Base-by-base conservation (phyloP, 2,113 vertebrate genomes). In the Syngnathus floridae region DNA sequence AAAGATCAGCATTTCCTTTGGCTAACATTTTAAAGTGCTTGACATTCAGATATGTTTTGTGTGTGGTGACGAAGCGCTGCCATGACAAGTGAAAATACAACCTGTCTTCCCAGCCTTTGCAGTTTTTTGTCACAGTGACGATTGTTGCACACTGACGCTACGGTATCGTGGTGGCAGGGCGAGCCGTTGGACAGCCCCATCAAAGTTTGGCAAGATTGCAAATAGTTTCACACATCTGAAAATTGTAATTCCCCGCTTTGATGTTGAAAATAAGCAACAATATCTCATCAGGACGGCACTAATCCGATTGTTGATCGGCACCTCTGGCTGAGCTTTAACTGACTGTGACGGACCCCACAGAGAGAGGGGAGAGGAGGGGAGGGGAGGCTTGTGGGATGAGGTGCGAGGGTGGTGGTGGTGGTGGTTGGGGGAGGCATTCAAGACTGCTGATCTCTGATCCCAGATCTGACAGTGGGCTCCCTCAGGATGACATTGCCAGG, bases 341-440 rank as follows among this genome's bases (percentile, higher is more conserved):
- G 76, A 78, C 77, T 83, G 80, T 80, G 85, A 81, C 84, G 78
- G 81, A 86, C 81, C 80, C 80, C 79, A 82, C 77, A 73, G 76
- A 74, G 80, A 68, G 77, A 9, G 40, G 48, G 64, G 71, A 79
- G 76, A 62, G 70, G 74, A 65, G 62, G 70, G 75, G 78, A 76
- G 1, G 6, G 38, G 58, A 9, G 21, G 1, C 26, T 31, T 31
- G 26, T 3, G 26, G 26, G 26, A 31, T 31, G 26, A 31, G 26
- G 26, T 31, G 26, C 26, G 26, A 31, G 26, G 26, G 2, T 31
- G 11, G 41, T 13, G 5, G 19, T 7, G 21, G 22, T 6, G n/a
- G 7, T 1, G n/a, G 49, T 13, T n/a, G 49, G 2, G 36, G 52
- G 52, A 10, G 52, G 52, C 1, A 11, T 14, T 36, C 31, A 70